These are phyloP conservation scores for Notocelia uddmanniana DNA, from an alignment of 2,888 invertebrate genomes.

Conservation along the genomic window DNA sequence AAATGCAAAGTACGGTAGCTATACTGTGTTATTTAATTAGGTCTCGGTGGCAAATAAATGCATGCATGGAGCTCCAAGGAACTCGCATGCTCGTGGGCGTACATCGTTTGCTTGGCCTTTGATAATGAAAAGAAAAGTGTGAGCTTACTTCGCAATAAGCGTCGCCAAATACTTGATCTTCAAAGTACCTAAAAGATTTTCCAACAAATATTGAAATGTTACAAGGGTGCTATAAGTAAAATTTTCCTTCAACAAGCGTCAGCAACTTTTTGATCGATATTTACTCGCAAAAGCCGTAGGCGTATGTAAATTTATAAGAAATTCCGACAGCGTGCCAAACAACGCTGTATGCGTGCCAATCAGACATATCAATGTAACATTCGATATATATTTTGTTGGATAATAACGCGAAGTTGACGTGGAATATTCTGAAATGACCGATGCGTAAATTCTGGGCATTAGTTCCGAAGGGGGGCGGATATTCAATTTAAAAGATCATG, in stretches of 20 bases:
- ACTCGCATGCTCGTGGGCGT: no score
- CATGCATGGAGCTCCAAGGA: no score
- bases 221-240: background rate
- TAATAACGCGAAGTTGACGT: background rate
- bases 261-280: slow-evolving; percentile 30
- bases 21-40: no score
- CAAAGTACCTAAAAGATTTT: background rate
- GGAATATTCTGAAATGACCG: background rate
- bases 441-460: slow-evolving; percentile 5
- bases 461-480: slow-evolving; percentile 13
- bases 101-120: no score
- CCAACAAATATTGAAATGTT: slow-evolving; percentile 17
- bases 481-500: slow-evolving; percentile 34
- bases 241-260: slow-evolving; percentile 23
- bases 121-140: background rate
- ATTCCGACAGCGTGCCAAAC: slow-evolving; percentile 16
- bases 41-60: no score
- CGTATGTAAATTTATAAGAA: slow-evolving; percentile 31
- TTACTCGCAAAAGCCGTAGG: slow-evolving; percentile 20
- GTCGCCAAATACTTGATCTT: background rate
- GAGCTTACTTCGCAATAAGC: background rate
- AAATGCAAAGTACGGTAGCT: no score
- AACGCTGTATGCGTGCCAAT: background rate
- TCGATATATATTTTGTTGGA: slow-evolving; percentile 12
- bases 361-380: slow-evolving; percentile 1